Base-by-base conservation (phyloP, 2,113 vertebrate species). In the Pandion haliaetus region DNA sequence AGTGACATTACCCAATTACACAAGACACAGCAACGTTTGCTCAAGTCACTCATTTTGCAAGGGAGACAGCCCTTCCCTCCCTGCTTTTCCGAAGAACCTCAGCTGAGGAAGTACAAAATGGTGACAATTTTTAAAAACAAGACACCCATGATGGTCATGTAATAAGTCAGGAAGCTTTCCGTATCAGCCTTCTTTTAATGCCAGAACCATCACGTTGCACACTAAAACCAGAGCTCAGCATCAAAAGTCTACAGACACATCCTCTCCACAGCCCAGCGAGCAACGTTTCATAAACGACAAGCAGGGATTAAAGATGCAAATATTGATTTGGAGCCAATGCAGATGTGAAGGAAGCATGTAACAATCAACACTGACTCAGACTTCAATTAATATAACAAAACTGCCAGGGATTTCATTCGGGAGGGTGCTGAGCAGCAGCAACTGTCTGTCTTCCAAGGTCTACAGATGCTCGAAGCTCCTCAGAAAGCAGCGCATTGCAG, bases 321-420 rank as follows among this genome's bases (percentile, higher is more conserved):
- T 95, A 95, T 92, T 89, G 94, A 97, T 93, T 6, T 40, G 85
- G 73, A 93, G 88, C 95, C 82, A 79, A 82, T 19, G 84, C 93
- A 93, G 96, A 95, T 72, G 88, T 5, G 0, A 67, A 87, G 77
- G 79, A 93, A 95, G 81, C 81, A 50, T 28, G 79, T 44, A 47
- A 73, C 90, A 69, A 94, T 63, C 94, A 74, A 18, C 83, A 89
- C 78, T 66, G 81, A 92, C 88, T 95, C 85, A 85, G 88, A 38
- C 47, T 81, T 63, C 90, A 93, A 91, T 92, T 92, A 83, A 91
- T 25, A 44, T 5, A 66, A 91, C 49, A 63, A 59, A 93, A 73
- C 47, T 11, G 2, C 32, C 49, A 29, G 0, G 8, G 87, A 44
- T 77, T 86, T 66, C 57, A 42, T 70, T 67, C 77, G 11, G 57